phyloP scores from a whole-genome alignment of 2,797 vertebrate species.

The Astyanax mexicanus region DNA sequence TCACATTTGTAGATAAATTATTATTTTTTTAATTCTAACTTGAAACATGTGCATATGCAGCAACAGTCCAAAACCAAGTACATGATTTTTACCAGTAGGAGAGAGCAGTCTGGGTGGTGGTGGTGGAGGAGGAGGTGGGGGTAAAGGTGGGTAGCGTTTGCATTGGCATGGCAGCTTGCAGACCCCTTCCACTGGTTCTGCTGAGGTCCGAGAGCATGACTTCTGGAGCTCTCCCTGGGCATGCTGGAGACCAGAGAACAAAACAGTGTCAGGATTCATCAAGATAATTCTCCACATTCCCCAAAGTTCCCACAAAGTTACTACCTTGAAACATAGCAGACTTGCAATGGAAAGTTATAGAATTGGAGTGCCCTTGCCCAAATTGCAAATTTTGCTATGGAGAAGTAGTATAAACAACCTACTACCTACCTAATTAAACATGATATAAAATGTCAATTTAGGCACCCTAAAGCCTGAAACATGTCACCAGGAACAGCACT shows the following conservation, averaged over 20 bases:
- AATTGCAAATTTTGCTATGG: no score
- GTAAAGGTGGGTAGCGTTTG: slow-evolving; percentile 83
- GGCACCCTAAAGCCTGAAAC: no score
- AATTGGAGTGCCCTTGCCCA: no score
- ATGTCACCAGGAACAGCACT: no score
- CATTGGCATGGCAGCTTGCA: slow-evolving; percentile 86
- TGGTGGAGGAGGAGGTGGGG: slow-evolving; percentile 85
- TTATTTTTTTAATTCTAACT: no score
- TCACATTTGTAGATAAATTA: no score
- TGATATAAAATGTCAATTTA: no score
- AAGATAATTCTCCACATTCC: background rate
- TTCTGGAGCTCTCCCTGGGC: slow-evolving; percentile 84
- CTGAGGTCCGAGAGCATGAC: slow-evolving; percentile 80
- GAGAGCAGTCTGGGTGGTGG: slow-evolving; percentile 71
- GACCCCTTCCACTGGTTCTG: slow-evolving; percentile 74
- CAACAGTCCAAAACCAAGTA: background rate
- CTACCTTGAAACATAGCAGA: background rate
- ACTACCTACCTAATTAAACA: no score
- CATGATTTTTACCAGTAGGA: slow-evolving; percentile 58
- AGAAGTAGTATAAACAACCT: no score
- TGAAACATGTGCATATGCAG: background rate
- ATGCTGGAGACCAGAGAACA: slow-evolving; percentile 67
- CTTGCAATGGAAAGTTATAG: no score
- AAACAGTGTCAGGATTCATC: background rate
- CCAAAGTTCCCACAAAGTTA: no score